Percentiles rank a stretch among this genome's conserved stretches.
These are phyloP conservation scores for Pilophorus perplexus DNA, from an alignment of 2,888 invertebrate species.

Conservation along the genomic window DNA sequence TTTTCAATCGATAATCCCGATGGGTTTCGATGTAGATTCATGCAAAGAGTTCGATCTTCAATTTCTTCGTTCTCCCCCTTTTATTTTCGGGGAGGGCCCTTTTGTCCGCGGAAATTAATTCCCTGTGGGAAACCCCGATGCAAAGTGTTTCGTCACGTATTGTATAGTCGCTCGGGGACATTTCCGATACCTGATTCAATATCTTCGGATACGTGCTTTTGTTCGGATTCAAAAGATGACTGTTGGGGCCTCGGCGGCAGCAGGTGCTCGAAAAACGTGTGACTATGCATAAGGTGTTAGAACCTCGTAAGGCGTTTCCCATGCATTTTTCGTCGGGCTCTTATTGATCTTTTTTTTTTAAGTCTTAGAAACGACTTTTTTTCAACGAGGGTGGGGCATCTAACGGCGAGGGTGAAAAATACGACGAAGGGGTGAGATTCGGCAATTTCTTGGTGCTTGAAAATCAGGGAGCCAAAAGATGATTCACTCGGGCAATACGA, in stretches of 20 bases:
- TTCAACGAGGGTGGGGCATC: not conserved
- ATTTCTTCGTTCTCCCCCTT: not conserved
- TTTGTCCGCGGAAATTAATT: constrained; percentile 21
- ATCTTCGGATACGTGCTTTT: constrained; percentile 24
- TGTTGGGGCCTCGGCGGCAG: not conserved
- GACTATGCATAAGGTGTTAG: not conserved
- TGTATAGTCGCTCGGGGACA: constrained; percentile 12
- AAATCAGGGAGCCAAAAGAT: too few species aligned
- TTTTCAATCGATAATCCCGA: constrained; percentile 26
- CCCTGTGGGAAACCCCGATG: constrained; percentile 28
- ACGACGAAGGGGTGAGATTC: too few species aligned
- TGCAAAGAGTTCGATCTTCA: constrained; percentile 25
- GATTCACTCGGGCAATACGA: too few species aligned
- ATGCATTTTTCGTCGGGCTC: constrained; percentile 4
- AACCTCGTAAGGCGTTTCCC: not conserved
- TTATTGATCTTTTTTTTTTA: too few species aligned
- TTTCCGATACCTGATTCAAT: constrained; percentile 29
- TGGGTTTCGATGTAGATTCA: constrained; percentile 30
- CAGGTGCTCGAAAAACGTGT: not conserved
- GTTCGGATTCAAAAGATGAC: not conserved
- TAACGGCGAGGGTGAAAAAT: too few species aligned
- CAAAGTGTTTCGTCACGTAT: constrained; percentile 28
- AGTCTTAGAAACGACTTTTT: not conserved
- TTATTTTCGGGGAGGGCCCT: not conserved
- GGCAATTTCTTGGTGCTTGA: too few species aligned